These are phyloP conservation scores for Spilosoma lubricipeda DNA, from an alignment of 2,888 invertebrate species.

Conservation along the genomic window DNA sequence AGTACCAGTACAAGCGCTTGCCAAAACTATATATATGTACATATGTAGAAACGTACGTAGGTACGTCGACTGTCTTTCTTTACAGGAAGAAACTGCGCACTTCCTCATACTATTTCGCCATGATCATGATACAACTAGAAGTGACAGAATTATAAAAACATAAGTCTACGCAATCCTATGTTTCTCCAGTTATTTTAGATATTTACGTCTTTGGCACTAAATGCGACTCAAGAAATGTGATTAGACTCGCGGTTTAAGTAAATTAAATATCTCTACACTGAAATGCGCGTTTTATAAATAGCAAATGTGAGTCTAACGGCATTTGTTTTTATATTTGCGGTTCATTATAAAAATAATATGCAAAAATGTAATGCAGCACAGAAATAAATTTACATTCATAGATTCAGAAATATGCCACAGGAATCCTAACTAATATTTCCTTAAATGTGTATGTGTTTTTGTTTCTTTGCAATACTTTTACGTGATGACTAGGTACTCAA, in stretches of 20 bases:
- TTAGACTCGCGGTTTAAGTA: slow-evolving; percentile 57
- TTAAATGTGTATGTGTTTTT: not conserved
- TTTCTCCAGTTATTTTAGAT: slow-evolving; percentile 76
- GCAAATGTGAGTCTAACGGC: slow-evolving; percentile 7
- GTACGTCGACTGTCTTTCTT: slow-evolving; percentile 47
- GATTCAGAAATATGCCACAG: not conserved
- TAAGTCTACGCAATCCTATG: slow-evolving; percentile 65
- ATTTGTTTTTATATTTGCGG: slow-evolving; percentile 21
- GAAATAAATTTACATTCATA: not conserved
- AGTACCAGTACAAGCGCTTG: slow-evolving; percentile 65
- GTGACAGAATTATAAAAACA: slow-evolving; percentile 61
- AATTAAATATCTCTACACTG: slow-evolving; percentile 52
- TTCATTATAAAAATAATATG: slow-evolving; percentile 8
- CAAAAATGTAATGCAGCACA: slow-evolving; percentile 1
- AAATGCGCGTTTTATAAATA: slow-evolving; percentile 37
- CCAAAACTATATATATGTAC: slow-evolving; percentile 58
- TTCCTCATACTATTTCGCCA: slow-evolving; percentile 66
- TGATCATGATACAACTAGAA: slow-evolving; percentile 55
- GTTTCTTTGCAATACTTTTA: not conserved
- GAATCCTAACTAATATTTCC: not conserved
- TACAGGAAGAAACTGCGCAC: slow-evolving; percentile 74
- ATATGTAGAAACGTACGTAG: slow-evolving; percentile 41
- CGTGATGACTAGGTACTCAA: not conserved
- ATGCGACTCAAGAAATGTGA: slow-evolving; percentile 49
- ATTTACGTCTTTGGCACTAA: slow-evolving; percentile 78